A percentile compares a stretch with the other conserved stretches of the same genome.
Conservation (phyloP, 2,113 vertebrate genomes). For the Phrynocephalus versicolor region DNA sequence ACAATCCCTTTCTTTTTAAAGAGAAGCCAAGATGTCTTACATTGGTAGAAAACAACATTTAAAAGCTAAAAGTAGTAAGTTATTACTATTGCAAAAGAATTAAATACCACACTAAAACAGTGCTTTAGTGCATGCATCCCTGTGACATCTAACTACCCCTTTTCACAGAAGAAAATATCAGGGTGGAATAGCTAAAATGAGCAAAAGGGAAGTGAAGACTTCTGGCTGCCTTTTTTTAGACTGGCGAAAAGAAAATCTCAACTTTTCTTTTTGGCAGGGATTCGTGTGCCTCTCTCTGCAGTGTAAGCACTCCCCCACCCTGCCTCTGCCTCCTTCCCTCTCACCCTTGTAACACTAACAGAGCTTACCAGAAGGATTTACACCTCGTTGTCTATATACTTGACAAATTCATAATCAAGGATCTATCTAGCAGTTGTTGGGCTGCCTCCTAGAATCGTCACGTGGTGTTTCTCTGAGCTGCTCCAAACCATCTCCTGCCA, state of each 20-base stretch:
- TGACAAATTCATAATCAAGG: constrained; percentile 31
- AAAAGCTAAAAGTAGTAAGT: too few relatives aligned
- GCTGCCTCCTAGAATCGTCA: constrained; percentile 53
- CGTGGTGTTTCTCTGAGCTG: constrained; percentile 61
- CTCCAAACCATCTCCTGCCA: constrained; percentile 56
- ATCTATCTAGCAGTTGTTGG: neutral
- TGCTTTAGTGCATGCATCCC: too few relatives aligned
- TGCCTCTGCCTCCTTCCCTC: constrained; percentile 21
- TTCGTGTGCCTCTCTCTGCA: constrained; percentile 62
- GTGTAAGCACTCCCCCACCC: neutral
- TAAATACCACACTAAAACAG: too few relatives aligned
- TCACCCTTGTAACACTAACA: constrained; percentile 58
- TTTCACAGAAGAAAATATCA: too few relatives aligned
- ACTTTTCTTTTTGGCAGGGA: constrained; percentile 37
- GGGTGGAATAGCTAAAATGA: neutral
- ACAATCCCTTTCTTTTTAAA: too few relatives aligned
- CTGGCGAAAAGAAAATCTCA: neutral
- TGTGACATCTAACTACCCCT: neutral
- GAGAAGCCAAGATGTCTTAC: too few relatives aligned
- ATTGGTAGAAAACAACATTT: too few relatives aligned
- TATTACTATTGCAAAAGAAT: too few relatives aligned
- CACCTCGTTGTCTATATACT: constrained; percentile 65
- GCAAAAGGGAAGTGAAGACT: constrained; percentile 4
- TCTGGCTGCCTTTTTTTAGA: neutral
- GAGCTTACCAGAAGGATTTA: constrained; percentile 71